phyloP scores from a whole-genome alignment of 2,113 vertebrate species.

The Polypterus senegalus region DNA sequence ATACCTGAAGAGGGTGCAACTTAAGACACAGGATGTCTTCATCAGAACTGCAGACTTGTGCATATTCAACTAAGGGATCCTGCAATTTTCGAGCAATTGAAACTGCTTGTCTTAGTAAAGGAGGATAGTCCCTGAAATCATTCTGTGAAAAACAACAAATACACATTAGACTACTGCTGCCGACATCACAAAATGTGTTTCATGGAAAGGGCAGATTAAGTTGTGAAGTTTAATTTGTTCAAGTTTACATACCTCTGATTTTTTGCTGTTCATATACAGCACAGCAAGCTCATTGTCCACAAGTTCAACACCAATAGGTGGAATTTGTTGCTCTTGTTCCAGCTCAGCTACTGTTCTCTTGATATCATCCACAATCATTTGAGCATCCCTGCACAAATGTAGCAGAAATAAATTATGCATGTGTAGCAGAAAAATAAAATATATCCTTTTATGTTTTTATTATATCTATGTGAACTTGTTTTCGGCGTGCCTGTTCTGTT shows the following conservation, averaged over 20 bases:
- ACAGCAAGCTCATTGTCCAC: slow-evolving; percentile 87
- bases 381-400: slow-evolving; percentile 67
- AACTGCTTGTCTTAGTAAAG: slow-evolving; percentile 82
- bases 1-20: slow-evolving; percentile 88
- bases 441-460: background rate
- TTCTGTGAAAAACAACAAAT: slow-evolving; percentile 34
- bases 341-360: slow-evolving; percentile 85
- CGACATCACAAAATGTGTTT: too few species aligned
- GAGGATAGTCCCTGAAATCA: slow-evolving; percentile 87
- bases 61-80: slow-evolving; percentile 88
- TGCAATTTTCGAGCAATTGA: slow-evolving; percentile 91
- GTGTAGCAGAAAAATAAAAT: background rate
- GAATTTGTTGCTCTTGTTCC: slow-evolving; percentile 82
- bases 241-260: slow-evolving; percentile 75
- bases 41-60: slow-evolving; percentile 91
- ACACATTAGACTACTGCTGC: slow-evolving; percentile 3
- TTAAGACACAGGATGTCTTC: slow-evolving; percentile 96
- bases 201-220: too few species aligned
- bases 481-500: too few species aligned
- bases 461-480: too few species aligned
- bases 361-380: slow-evolving; percentile 95
- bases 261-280: slow-evolving; percentile 97
- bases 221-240: background rate
- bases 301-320: slow-evolving; percentile 82
- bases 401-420: background rate